Evolutionary conservation across 2,888 invertebrate species (phyloP).

Genomic region (Habroteleia sp.): DNA sequence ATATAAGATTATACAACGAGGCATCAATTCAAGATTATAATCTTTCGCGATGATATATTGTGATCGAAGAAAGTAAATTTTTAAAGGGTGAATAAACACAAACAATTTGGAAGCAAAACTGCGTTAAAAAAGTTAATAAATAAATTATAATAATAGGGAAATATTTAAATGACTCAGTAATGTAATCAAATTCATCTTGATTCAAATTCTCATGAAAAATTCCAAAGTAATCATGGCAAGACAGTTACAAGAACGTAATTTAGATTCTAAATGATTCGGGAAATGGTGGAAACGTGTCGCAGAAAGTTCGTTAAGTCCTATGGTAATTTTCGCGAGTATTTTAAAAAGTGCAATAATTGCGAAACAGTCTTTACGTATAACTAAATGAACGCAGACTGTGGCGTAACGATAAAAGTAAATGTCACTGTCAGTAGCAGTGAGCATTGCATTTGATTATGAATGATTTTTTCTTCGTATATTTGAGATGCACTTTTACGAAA

Average conservation of each 20-base stretch:
- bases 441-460: conserved; percentile 51
- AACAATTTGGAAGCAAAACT: no score
- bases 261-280: conserved; percentile 14
- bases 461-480: conserved; percentile 49
- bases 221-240: no score
- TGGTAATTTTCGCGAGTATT: conserved; percentile 28
- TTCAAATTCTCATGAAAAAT: no score
- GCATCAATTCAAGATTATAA: no score
- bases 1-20: no score
- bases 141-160: no score
- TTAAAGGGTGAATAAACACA: no score
- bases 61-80: no score
- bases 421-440: conserved; percentile 52
- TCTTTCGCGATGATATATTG: no score
- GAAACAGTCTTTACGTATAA: conserved; percentile 28
- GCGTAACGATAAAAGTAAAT: conserved; percentile 51
- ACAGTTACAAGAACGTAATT: conserved; percentile 1
- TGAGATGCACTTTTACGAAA: conserved; percentile 46
- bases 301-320: conserved; percentile 30
- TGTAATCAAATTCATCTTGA: no score
- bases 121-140: no score
- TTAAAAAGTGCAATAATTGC: conserved; percentile 28
- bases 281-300: conserved; percentile 32
- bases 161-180: no score
- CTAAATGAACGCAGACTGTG: conserved; percentile 29